Base-by-base conservation (phyloP, 2,888 invertebrate species). In the Taphrorychus bicolor region DNA sequence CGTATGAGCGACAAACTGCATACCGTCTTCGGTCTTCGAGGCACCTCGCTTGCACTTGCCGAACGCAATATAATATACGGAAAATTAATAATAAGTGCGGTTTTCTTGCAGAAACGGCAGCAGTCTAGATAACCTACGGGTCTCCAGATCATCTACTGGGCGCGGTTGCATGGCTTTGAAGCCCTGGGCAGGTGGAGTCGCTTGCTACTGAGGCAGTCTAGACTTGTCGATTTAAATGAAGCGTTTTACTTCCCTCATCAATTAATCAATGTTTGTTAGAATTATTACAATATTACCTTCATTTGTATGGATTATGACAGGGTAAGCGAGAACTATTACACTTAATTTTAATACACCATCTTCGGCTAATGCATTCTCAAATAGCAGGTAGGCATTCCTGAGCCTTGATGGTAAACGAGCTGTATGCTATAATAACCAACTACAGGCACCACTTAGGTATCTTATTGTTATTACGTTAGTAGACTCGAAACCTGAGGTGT, bases 11-110 rank as follows among this genome's bases (percentile, higher is more conserved):
- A 66, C 66, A 66, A 66, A 66, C 66, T 14, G 57, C 60, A 61
- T 66, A 66, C 61, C 61, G 56, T 66, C 61, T 61, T 66, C 61
- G 61, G 66, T 66, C 66, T 61, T 61, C 5, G 17, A 66, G 66
- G 66, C 66, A 66, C 66, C 66, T 66, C 16, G 56, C 24, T 64
- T 40, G 62, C 62, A 62, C 57, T 63, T 57, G 57, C 40, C 23
- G 4, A 5, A 21, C 18, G 21, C 57, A 45, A 45, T 53, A 52
- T 49, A 63, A 58, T 51, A 59, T 45, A 60, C 48, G 59, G 62
- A 68, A 62, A 67, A 68, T 68, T 62, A 66, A 66, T 66, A 66
- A 60, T 51, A 14, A 66, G 61, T 57, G 41, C 58, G 58, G 41
- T 56, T 66, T 61, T 61, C 62, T 67, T 62, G 19, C 42, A 42